Conservation (phyloP, 2,113 vertebrate genomes). For the Colius striatus region DNA sequence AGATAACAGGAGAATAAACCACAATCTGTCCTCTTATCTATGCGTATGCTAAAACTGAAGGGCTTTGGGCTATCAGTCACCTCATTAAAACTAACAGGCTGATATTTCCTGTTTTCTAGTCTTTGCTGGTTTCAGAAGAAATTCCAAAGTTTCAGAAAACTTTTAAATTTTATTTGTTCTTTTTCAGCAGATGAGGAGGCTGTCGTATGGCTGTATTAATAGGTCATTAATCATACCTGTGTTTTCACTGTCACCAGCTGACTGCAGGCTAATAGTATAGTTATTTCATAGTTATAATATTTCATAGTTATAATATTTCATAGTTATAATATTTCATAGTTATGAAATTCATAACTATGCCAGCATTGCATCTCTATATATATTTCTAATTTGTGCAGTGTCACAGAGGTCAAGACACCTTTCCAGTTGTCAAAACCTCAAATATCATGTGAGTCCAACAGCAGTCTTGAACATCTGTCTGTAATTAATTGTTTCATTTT, state of each 20-base stretch:
- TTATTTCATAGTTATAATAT: too few relatives aligned
- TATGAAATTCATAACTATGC: background rate
- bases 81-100: background rate
- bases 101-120: background rate
- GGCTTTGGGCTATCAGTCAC: background rate
- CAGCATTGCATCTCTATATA: background rate
- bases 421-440: slow-evolving; percentile 9
- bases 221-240: background rate
- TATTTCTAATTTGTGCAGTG: background rate
- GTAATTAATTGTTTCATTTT: slow-evolving; percentile 44
- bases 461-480: background rate
- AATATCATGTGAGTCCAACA: background rate
- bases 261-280: background rate
- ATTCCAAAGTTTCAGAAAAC: background rate
- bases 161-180: background rate
- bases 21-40: slow-evolving; percentile 34
- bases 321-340: too few relatives aligned
- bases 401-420: background rate
- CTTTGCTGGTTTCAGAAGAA: background rate
- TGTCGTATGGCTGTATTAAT: background rate
- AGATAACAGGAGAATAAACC: slow-evolving; percentile 30
- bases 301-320: too few relatives aligned
- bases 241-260: slow-evolving; percentile 6
- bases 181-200: background rate
- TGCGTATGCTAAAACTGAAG: background rate